Evolutionary conservation across 2,888 invertebrate genomes (phyloP).

Genomic region (Hedychridium roseum): DNA sequence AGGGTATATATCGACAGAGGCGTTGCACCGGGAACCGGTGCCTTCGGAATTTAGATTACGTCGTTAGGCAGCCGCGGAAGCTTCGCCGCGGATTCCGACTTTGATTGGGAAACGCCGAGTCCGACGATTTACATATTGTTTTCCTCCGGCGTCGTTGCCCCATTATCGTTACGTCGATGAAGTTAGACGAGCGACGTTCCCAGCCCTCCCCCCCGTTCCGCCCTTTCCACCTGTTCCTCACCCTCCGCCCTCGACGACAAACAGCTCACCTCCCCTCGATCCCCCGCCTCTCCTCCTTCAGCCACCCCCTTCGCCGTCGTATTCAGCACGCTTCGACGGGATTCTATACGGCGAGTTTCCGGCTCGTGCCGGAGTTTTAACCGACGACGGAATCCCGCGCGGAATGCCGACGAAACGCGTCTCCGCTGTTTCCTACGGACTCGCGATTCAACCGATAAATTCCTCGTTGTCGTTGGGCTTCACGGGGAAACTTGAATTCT

Average conservation of each 20-base stretch:
- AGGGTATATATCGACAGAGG: too few species aligned
- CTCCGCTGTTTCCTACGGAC: conserved; percentile 24
- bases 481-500: conserved; percentile 23
- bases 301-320: neutral
- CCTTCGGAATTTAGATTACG: conserved; percentile 52
- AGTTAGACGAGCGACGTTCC: conserved; percentile 31
- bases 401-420: conserved; percentile 34
- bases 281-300: neutral
- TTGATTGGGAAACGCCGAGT: conserved; percentile 44
- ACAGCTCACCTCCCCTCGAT: neutral
- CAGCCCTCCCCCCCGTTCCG: neutral
- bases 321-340: conserved; percentile 5
- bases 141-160: conserved; percentile 37
- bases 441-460: conserved; percentile 34
- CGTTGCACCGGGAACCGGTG: too few species aligned
- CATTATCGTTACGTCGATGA: conserved; percentile 42
- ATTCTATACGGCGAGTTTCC: conserved; percentile 17
- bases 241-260: too few species aligned
- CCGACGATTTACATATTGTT: conserved; percentile 51
- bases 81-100: conserved; percentile 35
- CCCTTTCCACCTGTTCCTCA: neutral
- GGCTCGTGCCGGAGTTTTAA: conserved; percentile 26
- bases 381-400: conserved; percentile 28
- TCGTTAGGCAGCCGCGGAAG: conserved; percentile 44
- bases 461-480: conserved; percentile 35